phyloP scores from a whole-genome alignment of 2,797 vertebrate genomes.

The Triplophysa bombifrons region DNA sequence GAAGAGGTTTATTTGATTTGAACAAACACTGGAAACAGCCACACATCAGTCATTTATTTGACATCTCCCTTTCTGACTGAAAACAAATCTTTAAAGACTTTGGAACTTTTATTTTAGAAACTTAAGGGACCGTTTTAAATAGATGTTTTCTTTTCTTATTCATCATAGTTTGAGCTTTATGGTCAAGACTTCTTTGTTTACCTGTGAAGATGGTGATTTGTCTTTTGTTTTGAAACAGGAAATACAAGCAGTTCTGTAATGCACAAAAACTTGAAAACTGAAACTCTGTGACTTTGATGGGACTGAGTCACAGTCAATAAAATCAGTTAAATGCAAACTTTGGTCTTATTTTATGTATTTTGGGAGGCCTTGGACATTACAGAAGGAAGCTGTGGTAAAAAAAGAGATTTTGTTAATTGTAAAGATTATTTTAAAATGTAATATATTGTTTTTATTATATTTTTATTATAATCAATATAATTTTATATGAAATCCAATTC shows the following conservation, averaged over 20 bases:
- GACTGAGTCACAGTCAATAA: constrained; percentile 21
- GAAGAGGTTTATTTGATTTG: neutral
- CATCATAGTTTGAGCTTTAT: constrained; percentile 8
- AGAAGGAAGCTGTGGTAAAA: no score
- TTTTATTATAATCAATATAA: no score
- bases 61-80: neutral
- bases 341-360: neutral
- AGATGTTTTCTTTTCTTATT: neutral
- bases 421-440: no score
- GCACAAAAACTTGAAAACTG: constrained; percentile 18
- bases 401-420: no score
- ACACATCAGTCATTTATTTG: neutral
- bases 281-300: neutral
- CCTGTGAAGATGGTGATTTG: neutral
- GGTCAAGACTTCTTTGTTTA: constrained; percentile 4
- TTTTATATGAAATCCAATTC: no score
- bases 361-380: neutral
- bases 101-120: neutral
- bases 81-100: neutral
- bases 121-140: constrained; percentile 3
- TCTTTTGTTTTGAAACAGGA: neutral
- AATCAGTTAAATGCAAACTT: constrained; percentile 7
- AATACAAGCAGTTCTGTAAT: neutral
- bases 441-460: no score
- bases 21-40: constrained; percentile 25